Conservation (phyloP, 2,113 vertebrate genomes). For the Echinops telfairi region DNA sequence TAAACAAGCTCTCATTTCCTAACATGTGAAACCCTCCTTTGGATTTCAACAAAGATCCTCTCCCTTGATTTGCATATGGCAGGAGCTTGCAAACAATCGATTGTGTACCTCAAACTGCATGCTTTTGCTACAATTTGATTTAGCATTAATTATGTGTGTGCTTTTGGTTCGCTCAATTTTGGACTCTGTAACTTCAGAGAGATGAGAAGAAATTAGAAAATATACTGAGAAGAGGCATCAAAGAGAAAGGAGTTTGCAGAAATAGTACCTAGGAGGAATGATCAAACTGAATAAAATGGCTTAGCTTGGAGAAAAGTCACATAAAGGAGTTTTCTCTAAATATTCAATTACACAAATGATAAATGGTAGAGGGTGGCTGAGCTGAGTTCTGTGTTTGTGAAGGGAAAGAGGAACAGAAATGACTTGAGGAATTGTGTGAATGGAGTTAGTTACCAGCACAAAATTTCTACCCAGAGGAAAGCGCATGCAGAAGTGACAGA, state of each 20-base stretch:
- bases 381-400: slow-evolving; percentile 35
- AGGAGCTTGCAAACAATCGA: slow-evolving; percentile 7
- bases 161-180: neutral
- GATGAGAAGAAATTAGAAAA: slow-evolving; percentile 41
- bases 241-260: slow-evolving; percentile 45
- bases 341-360: neutral
- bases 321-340: neutral
- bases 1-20: slow-evolving; percentile 1
- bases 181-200: slow-evolving; percentile 44
- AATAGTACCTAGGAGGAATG: neutral
- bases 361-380: neutral
- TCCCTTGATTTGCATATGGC: neutral
- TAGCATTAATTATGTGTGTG: slow-evolving; percentile 22
- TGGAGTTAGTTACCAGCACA: slow-evolving; percentile 12
- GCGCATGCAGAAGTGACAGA: neutral
- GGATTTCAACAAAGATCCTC: neutral
- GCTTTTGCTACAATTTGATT: neutral
- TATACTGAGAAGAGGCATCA: neutral
- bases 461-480: slow-evolving; percentile 3
- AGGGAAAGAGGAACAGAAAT: slow-evolving; percentile 56
- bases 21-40: neutral
- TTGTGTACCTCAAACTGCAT: neutral
- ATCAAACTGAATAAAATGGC: slow-evolving; percentile 6
- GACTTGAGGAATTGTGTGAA: slow-evolving; percentile 15
- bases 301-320: slow-evolving; percentile 27